Conservation (phyloP, 2,888 invertebrate genomes). For the Venusia cambrica region DNA sequence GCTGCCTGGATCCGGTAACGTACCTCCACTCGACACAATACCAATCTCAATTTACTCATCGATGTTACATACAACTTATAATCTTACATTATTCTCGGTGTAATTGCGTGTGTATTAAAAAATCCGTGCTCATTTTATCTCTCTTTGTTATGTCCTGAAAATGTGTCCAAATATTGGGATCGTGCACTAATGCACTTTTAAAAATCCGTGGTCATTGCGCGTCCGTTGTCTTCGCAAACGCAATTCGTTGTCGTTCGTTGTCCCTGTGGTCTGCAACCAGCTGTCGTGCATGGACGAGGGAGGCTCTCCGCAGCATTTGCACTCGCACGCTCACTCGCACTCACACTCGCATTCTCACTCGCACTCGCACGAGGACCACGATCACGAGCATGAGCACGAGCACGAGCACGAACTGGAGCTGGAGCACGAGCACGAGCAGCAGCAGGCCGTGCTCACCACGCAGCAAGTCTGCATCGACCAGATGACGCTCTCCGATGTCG, state of each 20-base stretch:
- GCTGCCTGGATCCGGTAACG: constrained; percentile 62
- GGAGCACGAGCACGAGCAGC: constrained; percentile 38
- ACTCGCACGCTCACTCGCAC: constrained; percentile 57
- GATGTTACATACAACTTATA: no score
- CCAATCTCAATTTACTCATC: no score
- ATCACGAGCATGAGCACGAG: constrained; percentile 34
- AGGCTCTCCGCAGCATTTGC: constrained; percentile 46
- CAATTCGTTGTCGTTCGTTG: background rate
- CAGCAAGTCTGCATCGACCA: constrained; percentile 90
- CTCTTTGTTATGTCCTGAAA: no score
- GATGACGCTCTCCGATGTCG: constrained; percentile 87
- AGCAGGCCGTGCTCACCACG: constrained; percentile 78
- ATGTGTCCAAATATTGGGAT: no score
- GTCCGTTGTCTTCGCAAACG: background rate
- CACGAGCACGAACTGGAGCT: constrained; percentile 31
- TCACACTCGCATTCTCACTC: constrained; percentile 61
- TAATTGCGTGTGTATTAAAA: no score
- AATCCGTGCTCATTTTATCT: no score
- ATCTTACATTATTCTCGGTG: no score
- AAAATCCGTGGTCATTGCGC: no score
- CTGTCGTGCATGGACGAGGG: constrained; percentile 67
- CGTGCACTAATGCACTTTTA: no score
- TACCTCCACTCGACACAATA: constrained; percentile 10
- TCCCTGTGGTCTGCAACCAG: constrained; percentile 34
- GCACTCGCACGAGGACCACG: constrained; percentile 52